Conservation (phyloP, 2,797 vertebrate genomes). For the Alca torda region DNA sequence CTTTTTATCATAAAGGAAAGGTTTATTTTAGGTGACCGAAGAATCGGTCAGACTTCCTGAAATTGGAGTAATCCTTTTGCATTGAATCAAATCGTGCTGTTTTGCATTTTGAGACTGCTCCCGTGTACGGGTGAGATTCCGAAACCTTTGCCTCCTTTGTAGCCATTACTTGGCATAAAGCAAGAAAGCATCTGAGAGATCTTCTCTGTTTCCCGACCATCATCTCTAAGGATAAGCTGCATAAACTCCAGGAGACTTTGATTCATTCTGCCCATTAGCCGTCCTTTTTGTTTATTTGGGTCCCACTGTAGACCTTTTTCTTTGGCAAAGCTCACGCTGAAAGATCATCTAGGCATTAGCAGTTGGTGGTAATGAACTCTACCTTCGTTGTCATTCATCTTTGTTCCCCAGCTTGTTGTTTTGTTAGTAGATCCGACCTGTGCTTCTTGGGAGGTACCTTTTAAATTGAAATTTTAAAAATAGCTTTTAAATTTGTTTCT, state of each 20-base stretch:
- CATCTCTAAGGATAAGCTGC: neutral
- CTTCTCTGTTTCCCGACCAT: neutral
- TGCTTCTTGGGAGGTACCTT: neutral
- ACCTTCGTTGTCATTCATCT: neutral
- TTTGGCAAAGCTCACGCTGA: neutral
- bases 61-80: neutral
- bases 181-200: neutral
- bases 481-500: neutral
- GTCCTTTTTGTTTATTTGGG: neutral
- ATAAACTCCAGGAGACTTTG: neutral
- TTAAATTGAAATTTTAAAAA: neutral
- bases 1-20: neutral
- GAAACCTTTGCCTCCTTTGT: neutral
- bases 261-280: neutral
- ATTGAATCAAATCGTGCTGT: neutral
- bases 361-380: neutral
- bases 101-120: neutral
- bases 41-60: neutral
- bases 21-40: neutral
- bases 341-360: neutral
- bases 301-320: neutral
- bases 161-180: neutral
- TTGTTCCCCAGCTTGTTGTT: neutral
- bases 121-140: neutral
- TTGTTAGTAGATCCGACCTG: neutral